Evolutionary conservation across 2,888 invertebrate genomes (phyloP).

Genomic region (Meghimatium bilineatum): DNA sequence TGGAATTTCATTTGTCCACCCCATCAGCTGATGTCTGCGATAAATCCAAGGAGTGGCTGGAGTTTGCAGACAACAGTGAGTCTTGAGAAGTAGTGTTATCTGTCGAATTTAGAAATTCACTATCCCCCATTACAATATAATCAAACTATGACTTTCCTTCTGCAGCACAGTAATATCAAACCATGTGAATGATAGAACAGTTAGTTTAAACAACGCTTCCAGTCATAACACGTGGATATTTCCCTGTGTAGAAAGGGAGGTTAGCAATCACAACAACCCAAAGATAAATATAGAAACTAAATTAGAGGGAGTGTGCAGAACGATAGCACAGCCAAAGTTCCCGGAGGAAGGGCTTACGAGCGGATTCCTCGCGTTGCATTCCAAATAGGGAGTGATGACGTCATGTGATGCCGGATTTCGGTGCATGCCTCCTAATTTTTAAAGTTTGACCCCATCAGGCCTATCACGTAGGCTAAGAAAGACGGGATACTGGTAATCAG

Average conservation of each 20-base stretch:
- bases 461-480: no score
- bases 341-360: constrained; percentile 51
- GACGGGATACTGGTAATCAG: no score
- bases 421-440: not conserved
- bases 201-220: not conserved
- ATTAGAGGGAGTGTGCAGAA: constrained; percentile 54
- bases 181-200: not conserved
- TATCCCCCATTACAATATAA: constrained; percentile 43
- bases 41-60: constrained; percentile 47
- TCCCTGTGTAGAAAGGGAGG: constrained; percentile 15
- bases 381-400: constrained; percentile 71
- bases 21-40: constrained; percentile 56
- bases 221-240: constrained; percentile 41
- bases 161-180: not conserved
- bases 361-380: constrained; percentile 69
- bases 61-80: constrained; percentile 46
- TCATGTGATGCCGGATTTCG: constrained; percentile 51
- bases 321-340: constrained; percentile 54
- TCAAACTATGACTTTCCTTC: not conserved
- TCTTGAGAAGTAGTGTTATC: constrained; percentile 47
- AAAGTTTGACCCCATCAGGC: not conserved
- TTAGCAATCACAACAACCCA: constrained; percentile 45
- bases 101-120: constrained; percentile 36
- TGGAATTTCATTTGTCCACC: constrained; percentile 43
- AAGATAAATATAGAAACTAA: constrained; percentile 47